Base-by-base conservation (phyloP, 2,888 invertebrate species). In the Cerastoderma edule region DNA sequence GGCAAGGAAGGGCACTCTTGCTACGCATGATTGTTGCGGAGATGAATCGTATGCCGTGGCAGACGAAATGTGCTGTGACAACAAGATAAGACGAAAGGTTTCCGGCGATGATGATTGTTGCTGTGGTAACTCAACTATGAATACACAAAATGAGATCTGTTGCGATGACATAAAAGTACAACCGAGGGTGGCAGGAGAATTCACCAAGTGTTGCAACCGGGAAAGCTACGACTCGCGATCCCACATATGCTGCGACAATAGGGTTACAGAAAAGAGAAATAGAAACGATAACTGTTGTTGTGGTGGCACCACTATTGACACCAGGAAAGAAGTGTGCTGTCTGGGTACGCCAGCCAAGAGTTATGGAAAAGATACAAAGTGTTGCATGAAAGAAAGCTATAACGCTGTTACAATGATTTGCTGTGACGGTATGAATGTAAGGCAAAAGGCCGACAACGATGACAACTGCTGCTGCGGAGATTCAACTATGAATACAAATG, bases 91-190 rank as follows among this genome's bases (percentile, higher is more conserved):
- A 56, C 16, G n/a, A 19, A 70, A 64, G 39, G 70, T 56, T 66
- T 28, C 60, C 54, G n/a, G n/a, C n/a, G 68, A 48, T 24, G 75
- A 79, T 54, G 75, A 79, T 67, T 63, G 57, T 35, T 79, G 79
- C 24, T 79, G 79, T 39, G 79, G 79, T 16, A 72, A 79, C 19
- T 53, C 75, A 44, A 72, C 79, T 28, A 30, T 75, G 8, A 70
- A 75, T 66, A 60, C 79, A n/a, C 69, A 50, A 65, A 72, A 68
- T 50, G 67, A 79, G 16, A 75, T 79, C 8, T 79, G 79, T 60
- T 79, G 79, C 22, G 72, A 70, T 50, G 68, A 68, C n/a, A 57
- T 68, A 50, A 74, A 44, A 6, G 72, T 72, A 8, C 79, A 79
- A 53, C 35, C 64, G 28, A 66, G 72, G 16, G 64, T 44, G 8